Evolutionary conservation across 2,113 vertebrate species (phyloP), one percentile per base, ranked within the genome.

Genomic region (Oncorhynchus nerka): DNA sequence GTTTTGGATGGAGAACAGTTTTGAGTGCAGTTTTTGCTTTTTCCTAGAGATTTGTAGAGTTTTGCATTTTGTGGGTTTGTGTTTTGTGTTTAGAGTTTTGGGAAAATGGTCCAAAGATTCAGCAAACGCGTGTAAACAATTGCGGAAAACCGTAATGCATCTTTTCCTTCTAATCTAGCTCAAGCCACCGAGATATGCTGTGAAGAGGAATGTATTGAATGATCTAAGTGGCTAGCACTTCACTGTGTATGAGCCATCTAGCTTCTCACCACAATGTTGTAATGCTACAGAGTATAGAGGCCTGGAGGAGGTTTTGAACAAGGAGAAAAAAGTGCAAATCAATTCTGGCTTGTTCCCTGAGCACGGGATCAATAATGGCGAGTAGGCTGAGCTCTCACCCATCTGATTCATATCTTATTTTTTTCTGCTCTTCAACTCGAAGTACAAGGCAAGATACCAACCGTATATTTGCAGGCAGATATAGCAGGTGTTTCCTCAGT

Each of bases 381-480:
- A 86, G 82, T 81, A 64, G 11, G 90, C 16, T 92, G 88, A 92
- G 92, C 89, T 86, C 84, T 86, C 74, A 79, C 85, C 88, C 84
- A 81, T 91, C 90, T 91, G 92, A 93, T 91, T 89, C 90, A 89
- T 92, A 89, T 89, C 89, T 90, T 72, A 11, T 1, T 48, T 66
- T 77, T 71, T 39, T 71, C 65, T 32, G 8, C 83, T 67, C 73
- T 83, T 80, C 73, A 45, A 74, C 61, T 71, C 70, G 74, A 75
- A 55, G 79, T 70, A 75, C 75, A 68, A 65, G 74, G 64, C 72
- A 72, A 73, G 49, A 34, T 55, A 69, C 74, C 77, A 79, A 68
- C 16, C 66, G 62, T 79, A 45, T 55, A 74, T 71, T 77, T 61
- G 57, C 69, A 73, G 49, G 16, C 74, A 39, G 57, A 76, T 80